These are phyloP conservation scores for Acanthurus tractus DNA, from an alignment of 2,797 vertebrate species.

Conservation along the genomic window DNA sequence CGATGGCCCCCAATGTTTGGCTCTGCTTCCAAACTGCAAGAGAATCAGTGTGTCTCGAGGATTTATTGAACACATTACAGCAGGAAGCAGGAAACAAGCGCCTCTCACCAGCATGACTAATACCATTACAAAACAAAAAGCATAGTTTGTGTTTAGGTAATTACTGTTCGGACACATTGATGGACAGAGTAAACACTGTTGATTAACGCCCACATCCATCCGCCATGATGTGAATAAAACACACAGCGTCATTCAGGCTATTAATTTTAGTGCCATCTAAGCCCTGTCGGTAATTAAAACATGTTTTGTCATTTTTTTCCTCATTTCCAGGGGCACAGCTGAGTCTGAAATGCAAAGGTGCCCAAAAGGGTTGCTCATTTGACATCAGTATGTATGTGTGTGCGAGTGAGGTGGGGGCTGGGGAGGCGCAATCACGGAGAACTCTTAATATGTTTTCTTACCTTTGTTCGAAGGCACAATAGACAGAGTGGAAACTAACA, in stretches of 20 bases:
- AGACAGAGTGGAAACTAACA: constrained; percentile 42
- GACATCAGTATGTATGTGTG: constrained; percentile 25
- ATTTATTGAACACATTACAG: constrained; percentile 78
- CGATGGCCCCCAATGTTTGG: constrained; percentile 72
- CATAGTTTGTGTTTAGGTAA: constrained; percentile 62
- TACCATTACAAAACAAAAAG: constrained; percentile 60
- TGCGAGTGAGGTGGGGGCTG: not conserved
- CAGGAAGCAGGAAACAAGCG: constrained; percentile 62
- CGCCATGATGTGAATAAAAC: constrained; percentile 47
- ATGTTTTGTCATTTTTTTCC: constrained; percentile 23
- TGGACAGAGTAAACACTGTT: constrained; percentile 59
- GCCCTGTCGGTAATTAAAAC: constrained; percentile 54
- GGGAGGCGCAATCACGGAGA: constrained; percentile 38
- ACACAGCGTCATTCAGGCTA: constrained; percentile 22
- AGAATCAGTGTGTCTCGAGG: constrained; percentile 63
- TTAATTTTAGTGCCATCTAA: constrained; percentile 41
- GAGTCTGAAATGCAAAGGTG: constrained; percentile 32
- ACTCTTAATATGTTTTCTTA: constrained; percentile 37
- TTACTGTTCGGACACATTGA: constrained; percentile 60
- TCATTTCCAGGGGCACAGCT: constrained; percentile 33
- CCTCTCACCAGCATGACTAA: constrained; percentile 67
- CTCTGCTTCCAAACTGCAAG: constrained; percentile 65
- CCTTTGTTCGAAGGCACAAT: constrained; percentile 57
- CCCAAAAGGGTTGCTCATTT: constrained; percentile 35
- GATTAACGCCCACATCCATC: constrained; percentile 43